Evolutionary conservation across 2,113 vertebrate genomes (phyloP).

Genomic region (Cygnus atratus): DNA sequence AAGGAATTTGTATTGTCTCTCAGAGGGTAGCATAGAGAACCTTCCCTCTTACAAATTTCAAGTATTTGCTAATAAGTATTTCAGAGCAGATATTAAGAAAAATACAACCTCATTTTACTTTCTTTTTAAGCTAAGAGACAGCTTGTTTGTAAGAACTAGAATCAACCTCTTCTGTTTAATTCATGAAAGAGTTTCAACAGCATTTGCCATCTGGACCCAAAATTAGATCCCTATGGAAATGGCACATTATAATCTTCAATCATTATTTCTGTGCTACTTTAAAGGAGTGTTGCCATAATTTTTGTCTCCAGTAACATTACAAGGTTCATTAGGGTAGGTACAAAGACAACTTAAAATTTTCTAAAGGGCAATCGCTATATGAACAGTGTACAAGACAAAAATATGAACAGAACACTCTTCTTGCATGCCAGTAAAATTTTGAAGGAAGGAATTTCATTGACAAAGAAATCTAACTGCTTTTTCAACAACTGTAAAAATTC

Average conservation of each 20-base stretch:
- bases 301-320: background rate
- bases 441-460: background rate
- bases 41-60: background rate
- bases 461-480: background rate
- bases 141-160: constrained; percentile 8
- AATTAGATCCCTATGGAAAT: constrained; percentile 36
- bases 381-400: background rate
- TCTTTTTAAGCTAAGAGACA: background rate
- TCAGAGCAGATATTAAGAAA: background rate
- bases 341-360: constrained; percentile 1
- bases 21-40: background rate
- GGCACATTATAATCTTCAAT: constrained; percentile 19
- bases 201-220: constrained; percentile 34
- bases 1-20: background rate
- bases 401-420: background rate
- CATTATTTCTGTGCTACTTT: constrained; percentile 21
- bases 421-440: background rate
- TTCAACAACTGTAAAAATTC: background rate
- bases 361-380: background rate
- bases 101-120: background rate
- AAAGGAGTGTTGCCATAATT: background rate
- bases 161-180: background rate
- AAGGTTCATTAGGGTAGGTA: background rate
- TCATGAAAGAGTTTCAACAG: constrained; percentile 27
- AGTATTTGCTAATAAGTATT: background rate